Percentiles rank a stretch among this genome's conserved stretches.
phyloP scores from a whole-genome alignment of 2,797 vertebrate genomes.

The Microchirus variegatus region DNA sequence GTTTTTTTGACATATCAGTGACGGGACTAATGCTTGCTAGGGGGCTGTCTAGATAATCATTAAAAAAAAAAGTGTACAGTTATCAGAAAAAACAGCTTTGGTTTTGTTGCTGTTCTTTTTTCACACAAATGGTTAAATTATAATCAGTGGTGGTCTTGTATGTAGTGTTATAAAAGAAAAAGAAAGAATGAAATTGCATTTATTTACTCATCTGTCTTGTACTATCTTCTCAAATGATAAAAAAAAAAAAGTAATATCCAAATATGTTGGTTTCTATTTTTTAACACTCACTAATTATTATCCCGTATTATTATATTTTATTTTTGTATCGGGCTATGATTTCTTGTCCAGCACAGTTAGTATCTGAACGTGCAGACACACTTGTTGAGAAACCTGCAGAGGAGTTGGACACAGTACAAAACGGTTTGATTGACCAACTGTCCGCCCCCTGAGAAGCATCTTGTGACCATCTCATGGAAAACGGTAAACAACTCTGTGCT shows the following conservation, averaged over 20 bases:
- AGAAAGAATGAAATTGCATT: slow-evolving; percentile 76
- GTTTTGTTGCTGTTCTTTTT: slow-evolving; percentile 78
- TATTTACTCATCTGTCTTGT: slow-evolving; percentile 79
- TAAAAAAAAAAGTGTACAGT: slow-evolving; percentile 89
- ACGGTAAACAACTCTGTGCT: slow-evolving; percentile 7
- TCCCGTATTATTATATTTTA: slow-evolving; percentile 82
- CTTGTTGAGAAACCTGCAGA: slow-evolving; percentile 40
- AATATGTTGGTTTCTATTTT: slow-evolving; percentile 80
- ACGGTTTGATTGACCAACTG: slow-evolving; percentile 24
- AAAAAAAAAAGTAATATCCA: slow-evolving; percentile 37
- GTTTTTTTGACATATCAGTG: slow-evolving; percentile 91
- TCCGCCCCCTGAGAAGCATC: slow-evolving; percentile 32
- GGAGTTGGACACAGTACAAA: slow-evolving; percentile 28
- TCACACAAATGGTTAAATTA: slow-evolving; percentile 87
- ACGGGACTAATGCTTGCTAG: slow-evolving; percentile 93
- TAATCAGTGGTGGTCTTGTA: slow-evolving; percentile 93
- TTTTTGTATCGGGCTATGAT: slow-evolving; percentile 56
- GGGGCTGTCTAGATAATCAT: slow-evolving; percentile 88
- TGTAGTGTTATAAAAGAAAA: slow-evolving; percentile 84
- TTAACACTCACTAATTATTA: slow-evolving; percentile 63
- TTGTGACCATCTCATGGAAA: slow-evolving; percentile 26
- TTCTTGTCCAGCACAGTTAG: slow-evolving; percentile 25
- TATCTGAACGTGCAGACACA: slow-evolving; percentile 35
- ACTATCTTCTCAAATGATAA: slow-evolving; percentile 64
- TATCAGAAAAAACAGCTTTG: slow-evolving; percentile 84